These are phyloP conservation scores for Heterotis niloticus DNA, from an alignment of 2,113 vertebrate genomes.

Conservation along the genomic window DNA sequence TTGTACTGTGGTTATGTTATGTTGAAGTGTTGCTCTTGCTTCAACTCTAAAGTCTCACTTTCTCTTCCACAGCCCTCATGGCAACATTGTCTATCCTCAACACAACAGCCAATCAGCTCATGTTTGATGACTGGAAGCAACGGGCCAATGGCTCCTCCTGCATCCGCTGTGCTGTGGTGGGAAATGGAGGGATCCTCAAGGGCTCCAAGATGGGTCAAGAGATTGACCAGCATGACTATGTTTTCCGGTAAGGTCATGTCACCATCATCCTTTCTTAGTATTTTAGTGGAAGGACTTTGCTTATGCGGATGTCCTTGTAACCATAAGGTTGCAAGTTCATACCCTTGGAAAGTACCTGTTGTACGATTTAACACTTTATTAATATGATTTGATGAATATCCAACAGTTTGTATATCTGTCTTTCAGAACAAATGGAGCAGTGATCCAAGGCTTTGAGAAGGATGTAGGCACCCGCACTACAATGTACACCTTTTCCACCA, in stretches of 20 bases:
- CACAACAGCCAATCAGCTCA: slow-evolving; percentile 46
- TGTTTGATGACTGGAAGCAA: slow-evolving; percentile 63
- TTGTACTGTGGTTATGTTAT: too few relatives aligned
- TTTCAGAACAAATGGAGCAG: slow-evolving; percentile 69
- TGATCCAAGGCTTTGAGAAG: slow-evolving; percentile 62
- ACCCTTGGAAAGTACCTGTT: too few relatives aligned
- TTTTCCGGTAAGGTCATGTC: slow-evolving; percentile 63
- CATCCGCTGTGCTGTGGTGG: slow-evolving; percentile 64
- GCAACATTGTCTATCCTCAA: slow-evolving; percentile 59
- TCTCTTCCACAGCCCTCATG: slow-evolving; percentile 49
- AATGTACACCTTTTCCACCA: slow-evolving; percentile 75
- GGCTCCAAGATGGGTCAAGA: slow-evolving; percentile 61
- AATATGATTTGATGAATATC: too few relatives aligned
- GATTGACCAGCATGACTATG: slow-evolving; percentile 71
- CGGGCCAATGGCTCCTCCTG: slow-evolving; percentile 22
- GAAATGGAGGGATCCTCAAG: slow-evolving; percentile 69
- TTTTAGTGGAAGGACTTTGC: neutral
- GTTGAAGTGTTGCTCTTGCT: too few relatives aligned
- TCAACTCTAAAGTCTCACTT: too few relatives aligned
- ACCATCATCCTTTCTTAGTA: neutral
- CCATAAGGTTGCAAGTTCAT: too few relatives aligned
- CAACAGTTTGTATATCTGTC: too few relatives aligned
- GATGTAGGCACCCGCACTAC: slow-evolving; percentile 72
- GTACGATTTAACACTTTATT: too few relatives aligned
- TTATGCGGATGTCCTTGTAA: neutral